Evolutionary conservation across 2,113 vertebrate species (phyloP), one percentile per base, ranked within the genome.

Genomic region (Sminthopsis crassicaudata): DNA sequence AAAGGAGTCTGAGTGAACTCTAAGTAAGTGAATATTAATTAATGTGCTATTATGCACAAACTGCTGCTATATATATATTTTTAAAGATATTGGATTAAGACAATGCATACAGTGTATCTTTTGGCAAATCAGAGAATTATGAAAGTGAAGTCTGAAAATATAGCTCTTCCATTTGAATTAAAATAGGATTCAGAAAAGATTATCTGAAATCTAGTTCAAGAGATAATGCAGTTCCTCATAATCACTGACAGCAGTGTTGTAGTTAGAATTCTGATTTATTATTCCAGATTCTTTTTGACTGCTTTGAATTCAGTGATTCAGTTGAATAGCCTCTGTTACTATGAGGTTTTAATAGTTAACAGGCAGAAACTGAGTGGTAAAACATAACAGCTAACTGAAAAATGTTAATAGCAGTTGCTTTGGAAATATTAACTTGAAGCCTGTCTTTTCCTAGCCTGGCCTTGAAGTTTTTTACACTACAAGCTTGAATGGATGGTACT

Each of bases 331-430:
- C 95, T 97, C 94, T 95, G 95, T 97, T 96, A 91, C 97, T 96
- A 8, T 96, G 96, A 98, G 96, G 95, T 97, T 98, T 98, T 98
- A 98, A 97, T 97, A 96, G 97, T 57, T 98, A 96, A 96, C 96
- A 93, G 96, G 97, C 96, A 95, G 95, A 98, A 97, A 42, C 9
- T 0, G 91, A 96, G 91, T 91, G 91, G 50, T 46, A 57, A 93
- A 92, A 54, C 93, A 96, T 96, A 96, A 98, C 96, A 92, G 95
- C 52, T 19, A 51, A 97, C 94, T 76, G 46, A 91, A 51, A 46
- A 93, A 60, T 91, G 94, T 54, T 90, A 93, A 94, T 93, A 46
- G 76, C 91, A 46, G 55, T 50, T 76, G 4, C 90, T 57, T 91
- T 91, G 93, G 89, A 95, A 84, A 94, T 57, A 67, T 94, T 96